A percentile compares a stretch with the other conserved stretches of the same genome.
Evolutionary conservation across 2,888 invertebrate genomes (phyloP).

Genomic region (Epinotia bilunana): DNA sequence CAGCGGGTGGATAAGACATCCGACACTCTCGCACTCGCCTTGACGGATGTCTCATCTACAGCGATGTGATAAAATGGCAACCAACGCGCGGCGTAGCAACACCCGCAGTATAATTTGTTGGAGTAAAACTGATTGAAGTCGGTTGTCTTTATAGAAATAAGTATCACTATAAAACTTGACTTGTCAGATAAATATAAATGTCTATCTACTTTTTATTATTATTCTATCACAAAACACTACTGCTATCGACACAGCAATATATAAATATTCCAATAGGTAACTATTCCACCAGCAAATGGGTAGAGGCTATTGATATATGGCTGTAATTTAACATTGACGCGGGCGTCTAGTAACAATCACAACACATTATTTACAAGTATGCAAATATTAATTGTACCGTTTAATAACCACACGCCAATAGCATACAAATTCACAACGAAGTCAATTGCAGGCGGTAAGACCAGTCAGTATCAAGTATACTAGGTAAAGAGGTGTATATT

Average conservation of each 20-base stretch:
- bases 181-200: background rate
- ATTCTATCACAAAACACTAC: background rate
- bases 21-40: too few species aligned
- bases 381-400: constrained; percentile 9
- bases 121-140: background rate
- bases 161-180: background rate
- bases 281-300: background rate
- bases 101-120: background rate
- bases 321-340: background rate
- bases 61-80: too few species aligned
- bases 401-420: background rate
- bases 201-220: background rate
- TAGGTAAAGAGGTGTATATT: constrained; percentile 20
- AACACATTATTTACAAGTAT: constrained; percentile 10
- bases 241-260: background rate
- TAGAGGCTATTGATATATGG: background rate
- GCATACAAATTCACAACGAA: constrained; percentile 4
- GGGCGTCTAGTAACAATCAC: background rate
- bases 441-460: constrained; percentile 3
- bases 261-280: background rate
- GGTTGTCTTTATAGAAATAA: background rate
- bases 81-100: too few species aligned
- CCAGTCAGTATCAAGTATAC: constrained; percentile 16
- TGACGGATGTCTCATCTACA: too few species aligned
- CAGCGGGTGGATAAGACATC: too few species aligned